Base-by-base conservation (phyloP, 1,140 invertebrate genomes). In the Coboldia fuscipes region DNA sequence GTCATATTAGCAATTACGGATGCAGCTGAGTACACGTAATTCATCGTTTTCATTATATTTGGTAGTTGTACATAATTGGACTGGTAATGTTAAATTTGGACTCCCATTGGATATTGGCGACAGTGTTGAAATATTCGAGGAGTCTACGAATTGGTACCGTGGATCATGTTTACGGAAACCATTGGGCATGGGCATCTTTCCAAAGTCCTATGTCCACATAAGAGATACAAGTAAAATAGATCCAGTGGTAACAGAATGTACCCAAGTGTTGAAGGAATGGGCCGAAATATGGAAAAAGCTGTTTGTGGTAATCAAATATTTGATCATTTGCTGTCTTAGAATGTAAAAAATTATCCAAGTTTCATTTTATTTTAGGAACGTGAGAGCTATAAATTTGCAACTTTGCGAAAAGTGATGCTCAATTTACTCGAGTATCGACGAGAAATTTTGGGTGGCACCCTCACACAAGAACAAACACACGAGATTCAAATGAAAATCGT, bases 61-160 rank as follows among this genome's bases (percentile, higher is more conserved):
- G n/a, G n/a, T 61, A 90, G 84, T 78, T 45, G 73, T 89, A 35
- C 85, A 86, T 61, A 88, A 86, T 52, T 90, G 80, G 77, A 70
- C 73, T 50, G 80, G 79, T 37, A 76, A 86, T 54, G 71, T 74
- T 15, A 68, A 70, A 33, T 77, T 75, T 45, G 82, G 80, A 16
- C 56, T 92, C 33, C 68, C 76, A 9, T 56, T 92, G 38, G 79
- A 86, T 55, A 84, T 90, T 43, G 85, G 86, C 39, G 85, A 93
- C 47, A 83, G 78, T 9, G 72, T 90, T 4, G 81, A 89, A 48
- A 86, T 92, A 43, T 58, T 84, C 39, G 84, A 90, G 60, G 82
- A 90, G 63, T 85, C 75, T 60, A 65, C 64, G 54, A 72, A 69
- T 21, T 92, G 85, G 85, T 88, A 73, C 51, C 62, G 83, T 43